phyloP scores from a whole-genome alignment of 2,888 invertebrate species.

The Hirtodrosophila confusa region DNA sequence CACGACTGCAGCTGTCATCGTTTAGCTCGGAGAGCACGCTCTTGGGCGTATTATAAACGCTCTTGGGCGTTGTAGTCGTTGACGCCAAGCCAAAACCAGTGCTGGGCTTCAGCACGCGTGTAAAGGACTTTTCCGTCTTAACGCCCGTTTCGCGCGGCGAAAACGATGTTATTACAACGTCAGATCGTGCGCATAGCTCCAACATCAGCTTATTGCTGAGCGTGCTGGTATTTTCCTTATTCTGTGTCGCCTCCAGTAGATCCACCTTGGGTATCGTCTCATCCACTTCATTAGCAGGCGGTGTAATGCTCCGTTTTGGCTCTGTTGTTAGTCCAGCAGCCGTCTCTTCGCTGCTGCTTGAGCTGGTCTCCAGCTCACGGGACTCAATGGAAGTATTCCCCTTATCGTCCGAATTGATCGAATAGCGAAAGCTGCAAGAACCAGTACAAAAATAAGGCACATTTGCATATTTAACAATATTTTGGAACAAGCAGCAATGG shows the following conservation, averaged over 20 bases:
- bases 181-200: slow-evolving; percentile 71
- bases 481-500: no score
- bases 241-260: slow-evolving; percentile 66
- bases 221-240: slow-evolving; percentile 72
- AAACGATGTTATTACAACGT: slow-evolving; percentile 81
- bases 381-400: slow-evolving; percentile 74
- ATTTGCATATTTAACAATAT: neutral
- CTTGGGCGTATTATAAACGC: slow-evolving; percentile 74
- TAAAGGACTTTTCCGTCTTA: slow-evolving; percentile 79
- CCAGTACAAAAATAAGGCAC: neutral
- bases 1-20: slow-evolving; percentile 65
- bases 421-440: slow-evolving; percentile 76
- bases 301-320: slow-evolving; percentile 36
- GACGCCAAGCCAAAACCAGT: slow-evolving; percentile 13
- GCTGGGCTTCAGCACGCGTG: slow-evolving; percentile 60
- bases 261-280: slow-evolving; percentile 67
- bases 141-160: slow-evolving; percentile 81
- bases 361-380: slow-evolving; percentile 30
- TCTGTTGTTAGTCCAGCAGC: neutral
- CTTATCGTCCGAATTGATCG: slow-evolving; percentile 80
- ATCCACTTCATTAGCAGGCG: slow-evolving; percentile 42
- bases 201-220: slow-evolving; percentile 51
- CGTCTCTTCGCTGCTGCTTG: slow-evolving; percentile 10
- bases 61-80: slow-evolving; percentile 53
- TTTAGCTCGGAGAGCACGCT: slow-evolving; percentile 65